Evolutionary conservation across 1,140 invertebrate species (phyloP), one percentile per base, ranked within the genome.

Genomic region (Diabrotica virgifera): DNA sequence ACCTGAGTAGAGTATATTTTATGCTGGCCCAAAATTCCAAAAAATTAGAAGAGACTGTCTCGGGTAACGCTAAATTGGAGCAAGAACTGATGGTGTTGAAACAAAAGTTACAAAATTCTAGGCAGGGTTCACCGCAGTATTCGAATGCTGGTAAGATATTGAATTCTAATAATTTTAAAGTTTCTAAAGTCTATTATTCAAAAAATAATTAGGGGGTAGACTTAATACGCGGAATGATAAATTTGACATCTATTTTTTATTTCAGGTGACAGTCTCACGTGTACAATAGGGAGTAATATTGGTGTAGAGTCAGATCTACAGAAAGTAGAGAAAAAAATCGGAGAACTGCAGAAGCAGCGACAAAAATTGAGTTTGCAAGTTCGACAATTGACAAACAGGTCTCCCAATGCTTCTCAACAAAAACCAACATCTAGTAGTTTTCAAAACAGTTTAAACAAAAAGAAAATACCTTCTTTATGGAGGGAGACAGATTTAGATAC

Each of bases 401-500:
- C 89, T 3, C 88, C 86, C 73, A 81, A 79, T 69, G 71, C 85
- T 53, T 78, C 81, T 63, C 78, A 82, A 65, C 81, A 84, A 56
- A 73, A 80, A 61, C 80, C 64, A 12, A 38, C 62, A n/a, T 59
- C 63, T 35, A 36, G 36, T 37, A 12, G 46, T 13, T 5, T 53
- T 9, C 53, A 61, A 52, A 61, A 55, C 37, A 40, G 38, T 52
- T 55, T 60, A 54, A 74, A 76, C 61, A 78, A 78, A 65, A 77
- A 75, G 63, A 76, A 70, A 70, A 68, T 75, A 40, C 67, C 70
- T 58, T 81, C 81, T 35, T 85, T 87, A 9, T 96, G 94, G 90
- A 81, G 91, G n/a, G 93, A 96, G 79, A 96, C 93, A 0, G 94
- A 96, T 80, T 76, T 96, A 37, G 94, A 96, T 76, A 88, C 89